Evolutionary conservation across 1,140 invertebrate genomes (phyloP), one percentile per base, ranked within the genome.

Genomic region (Antheraea pernyi): DNA sequence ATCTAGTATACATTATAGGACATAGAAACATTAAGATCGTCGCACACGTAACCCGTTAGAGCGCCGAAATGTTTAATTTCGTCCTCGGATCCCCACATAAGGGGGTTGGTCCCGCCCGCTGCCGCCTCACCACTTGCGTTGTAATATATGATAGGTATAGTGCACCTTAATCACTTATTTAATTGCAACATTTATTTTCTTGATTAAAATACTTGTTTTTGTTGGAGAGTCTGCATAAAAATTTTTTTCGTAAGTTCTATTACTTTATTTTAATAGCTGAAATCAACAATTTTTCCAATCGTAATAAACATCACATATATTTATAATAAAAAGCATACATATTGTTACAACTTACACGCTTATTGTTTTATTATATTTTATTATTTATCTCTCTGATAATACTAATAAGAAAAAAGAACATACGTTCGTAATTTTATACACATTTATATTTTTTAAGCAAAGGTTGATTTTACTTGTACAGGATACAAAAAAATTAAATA

Each of bases 161-260:
- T 90, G 86, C 80, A 88, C 82, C 84, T 86, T 90, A 90, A 91
- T 91, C 84, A 86, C 85, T 85, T 87, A 89, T 86, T 88, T 91
- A 90, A 91, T 90, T 89, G 84, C 81, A 82, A 87, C 89, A 90
- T 91, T 91, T 89, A 91, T 90, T 89, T 80, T 89, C 81, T 91
- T 91, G 82, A 91, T 91, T 90, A 89, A 90, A 88, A 88, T 87
- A 87, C 83, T 84, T 84, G 80, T 79, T 81, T 76, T 78, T 75
- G 73, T 71, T 69, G 81, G 76, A 85, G 46, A 22, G 83, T 83
- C 70, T 11, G 76, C 75, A 83, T 69, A 78, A 68, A 71, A 18
- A 7, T 65, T 53, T 16, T 11, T 53, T 30, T 30, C 22, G 22
- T 30, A 30, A 30, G 4, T 30, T 1, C 22, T 30, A 2, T 30